Base-by-base conservation (phyloP, 2,888 invertebrate genomes). In the Conistra vaccinii region DNA sequence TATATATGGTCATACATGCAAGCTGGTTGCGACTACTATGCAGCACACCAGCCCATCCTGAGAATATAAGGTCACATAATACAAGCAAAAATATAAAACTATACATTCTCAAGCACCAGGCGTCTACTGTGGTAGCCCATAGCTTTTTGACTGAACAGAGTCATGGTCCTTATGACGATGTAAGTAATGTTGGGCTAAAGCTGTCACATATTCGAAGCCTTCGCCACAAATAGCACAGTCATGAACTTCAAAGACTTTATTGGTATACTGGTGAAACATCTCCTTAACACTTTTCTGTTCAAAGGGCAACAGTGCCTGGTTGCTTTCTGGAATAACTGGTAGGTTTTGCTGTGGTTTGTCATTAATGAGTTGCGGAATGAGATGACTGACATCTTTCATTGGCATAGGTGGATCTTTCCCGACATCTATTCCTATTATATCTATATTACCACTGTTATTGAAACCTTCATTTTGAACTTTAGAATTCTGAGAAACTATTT, bases 371-470 rank as follows among this genome's bases (percentile, higher is more conserved):
- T 92, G 91, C 10, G 91, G 90, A 57, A 93, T 92, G n/a, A 93
- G 90, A 67, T 92, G 91, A 69, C 88, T 90, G 6, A 90, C 86
- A 57, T 92, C 91, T 86, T 93, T 92, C 35, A 91, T 82, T 7
- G 91, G 90, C 69, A 87, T 75, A 5, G 91, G 89, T 0, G 91
- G 86, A 68, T 93, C 94, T 80, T 94, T 94, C 0, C 90, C 93
- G 5, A 93, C 94, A 81, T 96, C 95, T 68, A 95, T 90, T 35
- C 92, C 93, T 66, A 95, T 94, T 51, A 96, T 94, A 78, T 95
- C 95, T 76, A 95, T 94, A 61, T 93, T 94, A 61, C 89, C 90
- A 65, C 88, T 91, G 70, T 90, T 92, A 69, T 91, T 93, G 63
- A 88, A 92, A 10, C 81, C 84, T 68, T 94, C 93, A 79, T 89